These are phyloP conservation scores for Galbula dea DNA, from an alignment of 2,113 vertebrate genomes.

Conservation along the genomic window DNA sequence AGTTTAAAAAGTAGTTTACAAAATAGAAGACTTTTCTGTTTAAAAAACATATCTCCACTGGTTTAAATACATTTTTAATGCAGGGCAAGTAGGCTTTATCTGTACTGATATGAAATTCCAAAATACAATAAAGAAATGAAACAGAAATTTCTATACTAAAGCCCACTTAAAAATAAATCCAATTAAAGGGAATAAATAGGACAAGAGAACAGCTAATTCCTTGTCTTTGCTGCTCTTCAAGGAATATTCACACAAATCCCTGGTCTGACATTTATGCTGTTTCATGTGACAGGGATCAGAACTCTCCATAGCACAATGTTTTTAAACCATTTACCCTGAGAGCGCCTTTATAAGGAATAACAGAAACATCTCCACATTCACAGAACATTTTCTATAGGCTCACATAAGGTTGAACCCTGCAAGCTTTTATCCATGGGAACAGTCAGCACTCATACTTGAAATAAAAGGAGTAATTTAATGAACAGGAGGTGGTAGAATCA, in stretches of 20 bases:
- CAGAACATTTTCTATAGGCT: not conserved
- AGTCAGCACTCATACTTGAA: not conserved
- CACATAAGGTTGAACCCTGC: constrained; percentile 24
- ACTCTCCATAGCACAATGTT: not conserved
- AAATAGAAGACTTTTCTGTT: not conserved
- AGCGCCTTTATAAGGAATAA: constrained; percentile 1
- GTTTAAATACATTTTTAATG: not conserved
- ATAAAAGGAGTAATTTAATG: constrained; percentile 30
- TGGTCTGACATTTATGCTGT: not conserved
- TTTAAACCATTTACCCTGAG: constrained; percentile 14
- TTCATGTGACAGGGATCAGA: constrained; percentile 62
- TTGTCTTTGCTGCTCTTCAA: constrained; percentile 35
- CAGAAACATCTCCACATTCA: not conserved
- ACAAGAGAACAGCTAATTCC: constrained; percentile 61
- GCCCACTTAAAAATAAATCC: constrained; percentile 54
- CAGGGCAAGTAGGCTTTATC: constrained; percentile 14
- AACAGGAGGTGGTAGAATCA: not conserved
- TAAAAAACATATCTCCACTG: not conserved
- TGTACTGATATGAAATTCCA: not conserved
- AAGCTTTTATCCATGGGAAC: not conserved
- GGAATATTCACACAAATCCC: constrained; percentile 52
- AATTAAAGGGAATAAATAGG: constrained; percentile 61
- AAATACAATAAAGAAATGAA: constrained; percentile 4
- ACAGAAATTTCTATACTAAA: constrained; percentile 45
- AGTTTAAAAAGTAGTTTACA: not conserved